Conservation (phyloP, 2,888 invertebrate species). For the Papilio demoleus region DNA sequence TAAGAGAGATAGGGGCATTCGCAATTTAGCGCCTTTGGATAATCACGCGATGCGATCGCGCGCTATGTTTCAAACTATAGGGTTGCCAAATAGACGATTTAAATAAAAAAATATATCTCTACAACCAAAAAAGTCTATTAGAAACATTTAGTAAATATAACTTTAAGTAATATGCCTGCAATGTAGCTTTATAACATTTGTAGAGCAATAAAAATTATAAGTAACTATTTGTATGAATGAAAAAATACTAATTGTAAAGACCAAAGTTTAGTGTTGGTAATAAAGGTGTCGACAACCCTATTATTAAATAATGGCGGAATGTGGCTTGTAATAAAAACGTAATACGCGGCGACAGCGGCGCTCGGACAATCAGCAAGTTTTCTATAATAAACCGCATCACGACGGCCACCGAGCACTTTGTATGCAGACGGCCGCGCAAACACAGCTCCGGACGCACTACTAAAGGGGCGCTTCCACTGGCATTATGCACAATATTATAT, state of each 20-base stretch:
- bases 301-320: constrained; percentile 14
- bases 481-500: background rate
- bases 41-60: constrained; percentile 36
- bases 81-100: background rate
- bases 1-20: constrained; percentile 36
- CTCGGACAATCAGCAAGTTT: constrained; percentile 40
- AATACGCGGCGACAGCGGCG: constrained; percentile 28
- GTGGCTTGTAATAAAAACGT: constrained; percentile 32
- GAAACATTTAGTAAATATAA: too few species aligned
- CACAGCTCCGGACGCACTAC: background rate
- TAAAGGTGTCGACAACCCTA: constrained; percentile 13
- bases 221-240: too few species aligned
- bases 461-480: background rate
- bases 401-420: constrained; percentile 40
- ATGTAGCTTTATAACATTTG: too few species aligned
- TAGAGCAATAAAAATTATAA: too few species aligned
- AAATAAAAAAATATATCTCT: too few species aligned
- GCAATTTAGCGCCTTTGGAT: constrained; percentile 40
- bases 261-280: background rate
- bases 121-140: too few species aligned
- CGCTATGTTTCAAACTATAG: constrained; percentile 16
- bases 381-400: constrained; percentile 42
- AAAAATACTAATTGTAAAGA: too few species aligned
- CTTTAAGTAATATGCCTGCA: too few species aligned
- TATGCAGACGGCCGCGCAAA: constrained; percentile 42